Conservation (phyloP, 2,113 vertebrate genomes). For the Phycodurus eques region DNA sequence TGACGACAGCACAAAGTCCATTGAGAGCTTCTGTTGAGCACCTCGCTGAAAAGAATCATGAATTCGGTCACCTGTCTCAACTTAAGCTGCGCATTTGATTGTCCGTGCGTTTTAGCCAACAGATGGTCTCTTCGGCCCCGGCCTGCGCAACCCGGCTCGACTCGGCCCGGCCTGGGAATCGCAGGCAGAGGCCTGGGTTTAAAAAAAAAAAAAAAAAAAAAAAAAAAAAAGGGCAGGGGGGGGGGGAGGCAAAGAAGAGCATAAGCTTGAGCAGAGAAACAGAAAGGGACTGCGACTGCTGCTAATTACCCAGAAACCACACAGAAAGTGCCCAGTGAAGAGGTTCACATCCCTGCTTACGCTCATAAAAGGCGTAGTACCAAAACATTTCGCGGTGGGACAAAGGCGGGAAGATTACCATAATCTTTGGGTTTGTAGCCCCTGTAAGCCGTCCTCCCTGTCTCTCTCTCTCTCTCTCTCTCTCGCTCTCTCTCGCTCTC, state of each 20-base stretch:
- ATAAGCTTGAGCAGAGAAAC: slow-evolving; percentile 98
- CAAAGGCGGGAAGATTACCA: slow-evolving; percentile 97
- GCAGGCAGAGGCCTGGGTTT: slow-evolving; percentile 78
- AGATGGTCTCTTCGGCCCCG: slow-evolving; percentile 89
- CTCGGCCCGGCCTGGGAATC: slow-evolving; percentile 80
- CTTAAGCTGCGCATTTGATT: slow-evolving; percentile 80
- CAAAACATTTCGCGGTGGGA: slow-evolving; percentile 97
- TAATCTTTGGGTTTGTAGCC: slow-evolving; percentile 99
- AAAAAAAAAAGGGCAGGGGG: slow-evolving; percentile 13
- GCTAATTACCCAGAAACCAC: slow-evolving; percentile 99
- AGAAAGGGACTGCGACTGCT: slow-evolving; percentile 97
- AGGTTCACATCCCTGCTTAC: slow-evolving; percentile 98
- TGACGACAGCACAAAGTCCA: slow-evolving; percentile 26
- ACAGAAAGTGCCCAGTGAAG: slow-evolving; percentile 99
- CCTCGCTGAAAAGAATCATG: slow-evolving; percentile 62
- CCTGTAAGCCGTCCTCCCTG: slow-evolving; percentile 91
- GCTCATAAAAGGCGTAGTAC: slow-evolving; percentile 99
- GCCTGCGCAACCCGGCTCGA: slow-evolving; percentile 51
- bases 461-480: slow-evolving; percentile 52
- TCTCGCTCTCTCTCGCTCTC: slow-evolving; percentile 36
- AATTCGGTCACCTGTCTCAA: slow-evolving; percentile 80
- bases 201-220: neutral
- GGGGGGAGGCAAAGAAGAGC: slow-evolving; percentile 89
- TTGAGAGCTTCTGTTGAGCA: slow-evolving; percentile 58
- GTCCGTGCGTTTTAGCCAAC: slow-evolving; percentile 86